phyloP scores from a whole-genome alignment of 1,140 invertebrate genomes.

The Dolichoris vasculosae region DNA sequence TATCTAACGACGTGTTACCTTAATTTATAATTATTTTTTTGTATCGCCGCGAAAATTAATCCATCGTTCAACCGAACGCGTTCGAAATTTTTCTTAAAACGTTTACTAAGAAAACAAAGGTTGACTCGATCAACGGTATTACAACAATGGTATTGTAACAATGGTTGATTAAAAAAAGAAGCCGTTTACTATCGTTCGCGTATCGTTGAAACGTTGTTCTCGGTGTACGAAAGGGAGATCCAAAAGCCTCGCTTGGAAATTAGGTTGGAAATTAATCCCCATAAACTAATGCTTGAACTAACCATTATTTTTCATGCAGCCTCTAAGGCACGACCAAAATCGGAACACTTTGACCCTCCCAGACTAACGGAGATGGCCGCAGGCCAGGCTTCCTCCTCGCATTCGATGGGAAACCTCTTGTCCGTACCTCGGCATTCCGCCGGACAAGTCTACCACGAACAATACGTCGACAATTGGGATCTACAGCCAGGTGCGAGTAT shows the following conservation, averaged over 20 bases:
- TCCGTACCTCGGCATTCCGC: conserved; percentile 64
- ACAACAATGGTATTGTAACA: no score
- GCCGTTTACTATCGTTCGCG: no score
- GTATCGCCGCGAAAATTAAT: no score
- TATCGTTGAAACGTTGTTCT: neutral
- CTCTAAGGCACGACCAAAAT: conserved; percentile 71
- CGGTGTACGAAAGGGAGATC: neutral
- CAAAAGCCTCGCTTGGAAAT: neutral
- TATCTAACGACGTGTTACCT: no score
- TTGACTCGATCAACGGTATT: no score
- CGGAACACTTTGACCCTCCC: conserved; percentile 69
- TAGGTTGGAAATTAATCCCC: neutral
- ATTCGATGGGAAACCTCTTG: conserved; percentile 72
- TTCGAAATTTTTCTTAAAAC: no score
- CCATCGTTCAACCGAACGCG: no score
- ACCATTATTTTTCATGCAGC: conserved; percentile 69
- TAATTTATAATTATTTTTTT: no score
- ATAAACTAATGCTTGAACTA: conserved; percentile 71
- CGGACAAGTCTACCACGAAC: conserved; percentile 63
- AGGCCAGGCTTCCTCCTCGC: conserved; percentile 62
- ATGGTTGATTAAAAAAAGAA: no score
- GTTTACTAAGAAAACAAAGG: no score
- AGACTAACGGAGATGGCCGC: conserved; percentile 59
- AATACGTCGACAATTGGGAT: conserved; percentile 60
- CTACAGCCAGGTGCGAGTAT: conserved; percentile 69